Percentiles rank a stretch among this genome's conserved stretches.
Conservation (phyloP, 2,113 vertebrate species). For the Cebus imitator region DNA sequence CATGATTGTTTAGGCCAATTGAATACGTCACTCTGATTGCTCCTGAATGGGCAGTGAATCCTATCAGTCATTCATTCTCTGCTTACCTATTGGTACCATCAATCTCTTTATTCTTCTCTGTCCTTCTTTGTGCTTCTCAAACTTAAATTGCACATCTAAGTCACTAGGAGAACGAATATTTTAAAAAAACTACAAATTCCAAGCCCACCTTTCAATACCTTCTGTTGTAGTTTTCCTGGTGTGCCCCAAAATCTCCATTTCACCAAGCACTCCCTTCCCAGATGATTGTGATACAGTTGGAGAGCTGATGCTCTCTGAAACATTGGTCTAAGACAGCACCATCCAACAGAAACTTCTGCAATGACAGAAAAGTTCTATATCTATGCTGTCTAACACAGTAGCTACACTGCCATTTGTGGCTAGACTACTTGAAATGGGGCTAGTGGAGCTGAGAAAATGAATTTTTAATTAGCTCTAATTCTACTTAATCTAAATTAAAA, state of each 20-base stretch:
- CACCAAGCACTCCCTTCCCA: not conserved
- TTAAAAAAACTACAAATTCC: not conserved
- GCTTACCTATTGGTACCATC: not conserved
- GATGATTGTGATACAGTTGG: not conserved
- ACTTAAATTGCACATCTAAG: not conserved
- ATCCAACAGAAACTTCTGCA: not conserved
- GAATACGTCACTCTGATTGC: too few relatives aligned
- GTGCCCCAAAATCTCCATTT: not conserved
- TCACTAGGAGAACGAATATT: not conserved
- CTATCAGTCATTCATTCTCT: not conserved
- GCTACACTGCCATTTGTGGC: not conserved
- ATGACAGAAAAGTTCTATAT: not conserved
- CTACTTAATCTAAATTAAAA: not conserved
- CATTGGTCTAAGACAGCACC: not conserved
- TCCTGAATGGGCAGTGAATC: not conserved
- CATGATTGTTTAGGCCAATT: not conserved
- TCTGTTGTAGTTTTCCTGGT: too few relatives aligned
- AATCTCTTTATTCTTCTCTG: not conserved
- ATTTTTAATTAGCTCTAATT: not conserved
- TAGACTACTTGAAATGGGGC: not conserved
- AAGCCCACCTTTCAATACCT: not conserved
- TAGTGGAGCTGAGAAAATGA: not conserved
- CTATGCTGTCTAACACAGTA: rapidly evolving
- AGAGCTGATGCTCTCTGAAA: rapidly evolving
- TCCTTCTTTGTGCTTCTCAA: not conserved